Conservation (phyloP, 2,797 vertebrate species). For the Phaenicophaeus curvirostris region DNA sequence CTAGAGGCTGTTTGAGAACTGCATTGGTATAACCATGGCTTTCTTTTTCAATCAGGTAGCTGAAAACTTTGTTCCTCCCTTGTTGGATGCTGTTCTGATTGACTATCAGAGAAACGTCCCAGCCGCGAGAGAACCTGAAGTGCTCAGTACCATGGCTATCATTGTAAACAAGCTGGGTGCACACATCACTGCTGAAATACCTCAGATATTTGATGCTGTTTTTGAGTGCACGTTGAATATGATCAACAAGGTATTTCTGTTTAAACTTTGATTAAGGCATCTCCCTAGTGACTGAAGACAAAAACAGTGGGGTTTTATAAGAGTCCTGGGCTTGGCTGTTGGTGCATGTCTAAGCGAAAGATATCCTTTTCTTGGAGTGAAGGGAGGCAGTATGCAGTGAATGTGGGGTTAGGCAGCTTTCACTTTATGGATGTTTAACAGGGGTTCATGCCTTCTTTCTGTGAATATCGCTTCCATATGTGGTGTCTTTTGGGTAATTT, state of each 20-base stretch:
- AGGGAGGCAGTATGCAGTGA: not conserved
- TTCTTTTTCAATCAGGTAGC: conserved; percentile 83
- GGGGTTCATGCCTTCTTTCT: not conserved
- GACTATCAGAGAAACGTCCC: conserved; percentile 99
- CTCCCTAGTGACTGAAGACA: not conserved
- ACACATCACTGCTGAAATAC: conserved; percentile 97
- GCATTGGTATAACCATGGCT: not conserved
- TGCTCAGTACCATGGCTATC: conserved; percentile 98
- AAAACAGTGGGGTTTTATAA: not conserved
- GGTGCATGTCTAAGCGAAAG: not conserved
- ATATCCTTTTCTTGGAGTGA: not conserved
- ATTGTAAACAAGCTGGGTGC: conserved; percentile 96
- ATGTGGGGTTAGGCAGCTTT: not conserved
- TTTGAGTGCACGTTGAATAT: conserved; percentile 98
- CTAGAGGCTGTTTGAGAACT: not conserved
- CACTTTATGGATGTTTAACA: accelerated
- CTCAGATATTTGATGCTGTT: conserved; percentile 97
- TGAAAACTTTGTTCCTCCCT: conserved; percentile 95
- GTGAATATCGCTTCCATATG: accelerated
- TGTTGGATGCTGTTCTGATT: conserved; percentile 95
- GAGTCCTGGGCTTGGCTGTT: not conserved
- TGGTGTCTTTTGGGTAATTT: not conserved
- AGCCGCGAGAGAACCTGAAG: conserved; percentile 95
- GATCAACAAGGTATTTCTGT: conserved; percentile 92
- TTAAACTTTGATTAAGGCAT: not conserved